phyloP scores from a whole-genome alignment of 2,888 invertebrate genomes.

The Alviniconcha strummeri region DNA sequence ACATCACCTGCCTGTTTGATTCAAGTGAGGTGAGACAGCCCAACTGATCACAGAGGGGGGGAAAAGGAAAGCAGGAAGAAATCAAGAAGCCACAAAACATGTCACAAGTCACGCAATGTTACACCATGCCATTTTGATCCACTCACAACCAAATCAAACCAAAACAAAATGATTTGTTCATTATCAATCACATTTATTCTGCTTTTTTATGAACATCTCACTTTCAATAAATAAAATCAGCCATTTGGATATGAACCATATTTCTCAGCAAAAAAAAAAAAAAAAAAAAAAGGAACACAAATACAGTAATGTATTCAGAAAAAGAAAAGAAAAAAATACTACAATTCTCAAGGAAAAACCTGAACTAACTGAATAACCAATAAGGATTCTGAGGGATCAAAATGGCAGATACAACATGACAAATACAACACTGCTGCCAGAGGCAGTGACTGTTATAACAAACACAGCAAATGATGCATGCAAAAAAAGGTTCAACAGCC shows the following conservation, averaged over 20 bases:
- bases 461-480: too few relatives aligned
- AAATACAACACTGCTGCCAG: not conserved
- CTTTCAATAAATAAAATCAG: conserved; percentile 11
- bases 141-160: conserved; percentile 26
- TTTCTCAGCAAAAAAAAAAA: conserved; percentile 18
- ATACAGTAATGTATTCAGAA: conserved; percentile 29
- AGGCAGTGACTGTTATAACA: too few relatives aligned
- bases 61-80: too few relatives aligned
- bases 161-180: conserved; percentile 25
- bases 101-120: too few relatives aligned
- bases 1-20: not conserved
- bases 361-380: conserved; percentile 42
- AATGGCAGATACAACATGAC: conserved; percentile 49
- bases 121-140: conserved; percentile 49
- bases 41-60: not conserved
- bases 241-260: conserved; percentile 21
- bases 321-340: not conserved
- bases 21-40: too few relatives aligned
- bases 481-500: too few relatives aligned
- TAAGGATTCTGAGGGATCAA: conserved; percentile 65
- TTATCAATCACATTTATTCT: conserved; percentile 27
- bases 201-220: not conserved
- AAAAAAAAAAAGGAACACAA: conserved; percentile 22
- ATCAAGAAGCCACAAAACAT: too few relatives aligned
- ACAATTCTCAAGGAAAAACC: too few relatives aligned